Evolutionary conservation across 2,113 vertebrate genomes (phyloP).

Genomic region (Campylorhamphus procurvoides): DNA sequence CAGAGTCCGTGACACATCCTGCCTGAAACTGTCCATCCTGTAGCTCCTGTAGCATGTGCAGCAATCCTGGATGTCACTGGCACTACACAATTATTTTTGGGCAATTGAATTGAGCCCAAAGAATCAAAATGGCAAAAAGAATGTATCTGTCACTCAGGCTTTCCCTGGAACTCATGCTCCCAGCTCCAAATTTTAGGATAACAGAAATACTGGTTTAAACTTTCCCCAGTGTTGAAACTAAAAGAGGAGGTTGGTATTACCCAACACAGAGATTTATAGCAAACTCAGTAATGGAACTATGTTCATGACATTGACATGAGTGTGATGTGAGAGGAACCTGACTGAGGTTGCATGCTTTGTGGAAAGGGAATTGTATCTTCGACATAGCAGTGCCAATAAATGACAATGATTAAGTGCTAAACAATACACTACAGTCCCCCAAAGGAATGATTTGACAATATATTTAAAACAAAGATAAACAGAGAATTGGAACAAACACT

Average conservation of each 20-base stretch:
- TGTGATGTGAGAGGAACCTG: not conserved
- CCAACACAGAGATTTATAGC: not conserved
- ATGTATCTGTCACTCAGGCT: not conserved
- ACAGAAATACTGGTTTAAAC: not conserved
- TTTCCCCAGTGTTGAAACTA: not conserved
- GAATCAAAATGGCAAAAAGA: not conserved
- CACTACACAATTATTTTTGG: not conserved
- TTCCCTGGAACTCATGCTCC: not conserved
- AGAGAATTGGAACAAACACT: not conserved
- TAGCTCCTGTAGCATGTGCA: not conserved
- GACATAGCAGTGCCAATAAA: not conserved
- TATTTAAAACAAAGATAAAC: not conserved
- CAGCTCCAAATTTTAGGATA: not conserved
- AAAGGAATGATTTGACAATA: not conserved
- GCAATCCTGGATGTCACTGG: not conserved
- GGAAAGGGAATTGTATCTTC: not conserved
- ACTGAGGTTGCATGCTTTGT: not conserved
- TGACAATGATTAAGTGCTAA: not conserved
- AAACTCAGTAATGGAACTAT: not conserved
- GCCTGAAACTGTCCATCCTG: not conserved
- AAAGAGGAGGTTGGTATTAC: not conserved
- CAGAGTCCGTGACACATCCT: not conserved
- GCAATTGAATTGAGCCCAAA: not conserved
- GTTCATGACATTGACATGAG: not conserved
- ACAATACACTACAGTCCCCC: not conserved